A percentile compares a stretch with the other conserved stretches of the same genome.
Evolutionary conservation across 2,888 invertebrate genomes (phyloP).

Genomic region (Melipona bicolor): DNA sequence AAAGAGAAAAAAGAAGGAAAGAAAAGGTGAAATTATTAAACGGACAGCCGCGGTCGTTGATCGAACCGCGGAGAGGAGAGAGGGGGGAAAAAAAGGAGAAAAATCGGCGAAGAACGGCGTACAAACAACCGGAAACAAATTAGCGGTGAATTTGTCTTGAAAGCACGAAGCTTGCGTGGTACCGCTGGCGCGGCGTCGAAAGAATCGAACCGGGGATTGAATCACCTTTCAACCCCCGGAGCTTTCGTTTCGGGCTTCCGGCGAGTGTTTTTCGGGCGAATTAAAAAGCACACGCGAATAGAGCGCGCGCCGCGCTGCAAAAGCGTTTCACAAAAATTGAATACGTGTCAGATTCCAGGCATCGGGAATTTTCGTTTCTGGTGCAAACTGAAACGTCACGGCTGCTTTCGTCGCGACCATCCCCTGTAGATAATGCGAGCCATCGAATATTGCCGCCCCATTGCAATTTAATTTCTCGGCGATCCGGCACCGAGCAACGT

Average conservation of each 20-base stretch:
- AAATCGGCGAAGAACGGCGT: neutral
- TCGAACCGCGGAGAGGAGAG: neutral
- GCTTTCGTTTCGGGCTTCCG: neutral
- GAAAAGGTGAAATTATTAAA: too few species aligned
- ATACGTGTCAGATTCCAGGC: conserved; percentile 8
- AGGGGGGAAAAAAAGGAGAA: too few species aligned
- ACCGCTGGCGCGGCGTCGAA: neutral
- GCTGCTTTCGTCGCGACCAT: conserved; percentile 4
- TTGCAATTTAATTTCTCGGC: neutral
- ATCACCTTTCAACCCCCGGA: conserved; percentile 7
- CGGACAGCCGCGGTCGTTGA: neutral
- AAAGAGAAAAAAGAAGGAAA: too few species aligned
- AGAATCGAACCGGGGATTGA: conserved; percentile 13
- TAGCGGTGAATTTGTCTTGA: conserved; percentile 8
- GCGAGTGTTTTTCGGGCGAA: neutral
- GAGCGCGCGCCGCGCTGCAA: neutral
- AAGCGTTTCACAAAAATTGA: conserved; percentile 31
- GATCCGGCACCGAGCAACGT: conserved; percentile 1
- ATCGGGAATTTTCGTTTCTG: conserved; percentile 5
- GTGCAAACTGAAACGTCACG: conserved; percentile 18
- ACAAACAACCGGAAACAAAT: neutral
- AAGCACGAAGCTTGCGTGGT: neutral
- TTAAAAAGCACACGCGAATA: conserved; percentile 23
- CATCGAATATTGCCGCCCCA: neutral
- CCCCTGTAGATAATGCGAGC: neutral